phyloP scores from a whole-genome alignment of 2,797 vertebrate genomes.

The Sarcophilus harrisii region DNA sequence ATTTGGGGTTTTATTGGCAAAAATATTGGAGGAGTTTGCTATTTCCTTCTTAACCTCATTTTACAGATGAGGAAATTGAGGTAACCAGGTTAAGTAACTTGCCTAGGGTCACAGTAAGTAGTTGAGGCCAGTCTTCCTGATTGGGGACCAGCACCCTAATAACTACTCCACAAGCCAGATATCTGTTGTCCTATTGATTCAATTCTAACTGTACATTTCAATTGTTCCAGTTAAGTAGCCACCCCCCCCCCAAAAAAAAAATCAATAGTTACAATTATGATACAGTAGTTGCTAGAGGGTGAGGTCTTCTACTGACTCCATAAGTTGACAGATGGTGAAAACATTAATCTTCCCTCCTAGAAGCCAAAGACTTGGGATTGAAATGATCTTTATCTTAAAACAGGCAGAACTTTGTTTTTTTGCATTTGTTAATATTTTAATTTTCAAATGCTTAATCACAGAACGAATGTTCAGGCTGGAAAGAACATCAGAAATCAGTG shows the following conservation, averaged over 20 bases:
- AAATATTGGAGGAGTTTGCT: background rate
- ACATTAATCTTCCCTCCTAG: background rate
- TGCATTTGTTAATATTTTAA: slow-evolving; percentile 13
- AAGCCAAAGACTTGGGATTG: slow-evolving; percentile 5
- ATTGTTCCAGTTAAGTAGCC: background rate
- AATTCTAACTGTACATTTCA: background rate
- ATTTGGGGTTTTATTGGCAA: background rate
- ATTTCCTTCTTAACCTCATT: background rate
- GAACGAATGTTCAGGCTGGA: background rate
- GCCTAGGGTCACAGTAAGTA: background rate
- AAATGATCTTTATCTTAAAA: background rate
- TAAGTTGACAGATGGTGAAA: background rate
- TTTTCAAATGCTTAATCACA: background rate
- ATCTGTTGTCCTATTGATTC: background rate
- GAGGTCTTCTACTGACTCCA: background rate
- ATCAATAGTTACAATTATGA: background rate
- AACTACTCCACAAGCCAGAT: background rate
- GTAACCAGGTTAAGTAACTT: background rate
- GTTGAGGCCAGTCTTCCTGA: background rate
- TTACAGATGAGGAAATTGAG: background rate
- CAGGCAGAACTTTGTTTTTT: background rate
- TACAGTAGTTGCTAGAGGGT: background rate
- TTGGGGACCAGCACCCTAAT: background rate
- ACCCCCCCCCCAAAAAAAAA: background rate
- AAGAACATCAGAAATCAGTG: background rate